Percentiles rank a stretch among this genome's conserved stretches.
Conservation (phyloP, 2,797 vertebrate genomes). For the Eulemur albifrons region DNA sequence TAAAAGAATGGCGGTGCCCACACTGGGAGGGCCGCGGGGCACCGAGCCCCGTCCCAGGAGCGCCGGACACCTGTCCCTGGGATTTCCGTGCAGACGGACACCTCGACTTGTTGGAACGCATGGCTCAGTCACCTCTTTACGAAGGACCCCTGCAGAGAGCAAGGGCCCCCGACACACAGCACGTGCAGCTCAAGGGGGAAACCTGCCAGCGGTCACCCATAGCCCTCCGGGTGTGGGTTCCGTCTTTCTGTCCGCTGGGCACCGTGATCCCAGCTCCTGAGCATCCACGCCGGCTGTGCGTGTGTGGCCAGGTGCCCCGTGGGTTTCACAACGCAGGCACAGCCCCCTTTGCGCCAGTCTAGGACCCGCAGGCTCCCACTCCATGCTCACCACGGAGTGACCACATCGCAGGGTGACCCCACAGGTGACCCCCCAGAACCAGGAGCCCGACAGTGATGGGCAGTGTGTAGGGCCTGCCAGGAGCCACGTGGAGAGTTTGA, state of each 20-base stretch:
- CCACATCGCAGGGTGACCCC: accelerated
- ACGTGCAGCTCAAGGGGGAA: accelerated
- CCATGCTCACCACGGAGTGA: accelerated
- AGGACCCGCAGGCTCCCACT: neutral
- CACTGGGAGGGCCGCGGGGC: neutral
- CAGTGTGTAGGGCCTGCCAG: neutral
- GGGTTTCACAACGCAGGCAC: accelerated
- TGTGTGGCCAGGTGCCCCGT: neutral
- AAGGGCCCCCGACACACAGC: neutral
- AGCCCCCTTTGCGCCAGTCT: neutral
- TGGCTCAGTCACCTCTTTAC: neutral
- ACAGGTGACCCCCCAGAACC: accelerated
- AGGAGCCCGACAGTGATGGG: accelerated
- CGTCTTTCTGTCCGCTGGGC: neutral
- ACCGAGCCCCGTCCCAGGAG: neutral
- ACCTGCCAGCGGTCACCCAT: accelerated
- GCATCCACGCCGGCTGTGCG: accelerated
- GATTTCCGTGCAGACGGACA: neutral
- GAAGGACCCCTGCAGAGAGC: neutral
- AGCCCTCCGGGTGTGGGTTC: accelerated
- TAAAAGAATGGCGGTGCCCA: neutral
- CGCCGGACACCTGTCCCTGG: neutral
- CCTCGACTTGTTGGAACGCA: neutral
- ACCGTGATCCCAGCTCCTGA: neutral
- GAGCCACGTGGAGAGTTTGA: neutral